These are phyloP conservation scores for Calyptommatus sinebrachiatus DNA, from an alignment of 2,113 vertebrate species.

Conservation along the genomic window DNA sequence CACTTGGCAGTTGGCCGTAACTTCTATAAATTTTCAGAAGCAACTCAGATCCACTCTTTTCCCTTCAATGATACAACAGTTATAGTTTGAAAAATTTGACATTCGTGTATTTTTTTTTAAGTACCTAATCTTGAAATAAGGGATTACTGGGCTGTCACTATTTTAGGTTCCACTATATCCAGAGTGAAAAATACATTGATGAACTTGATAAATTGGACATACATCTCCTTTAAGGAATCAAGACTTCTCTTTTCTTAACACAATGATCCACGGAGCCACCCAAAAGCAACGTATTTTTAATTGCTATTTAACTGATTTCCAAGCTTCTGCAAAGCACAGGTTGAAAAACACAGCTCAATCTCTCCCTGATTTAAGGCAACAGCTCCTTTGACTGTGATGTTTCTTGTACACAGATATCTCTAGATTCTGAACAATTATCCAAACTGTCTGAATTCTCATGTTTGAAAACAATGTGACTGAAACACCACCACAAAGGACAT, in stretches of 20 bases:
- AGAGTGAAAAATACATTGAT: not conserved
- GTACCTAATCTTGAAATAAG: no score
- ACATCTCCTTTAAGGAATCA: not conserved
- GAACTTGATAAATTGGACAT: not conserved
- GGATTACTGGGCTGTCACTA: no score
- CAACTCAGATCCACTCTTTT: no score
- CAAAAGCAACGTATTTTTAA: not conserved
- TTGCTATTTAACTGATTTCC: not conserved
- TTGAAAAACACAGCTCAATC: not conserved
- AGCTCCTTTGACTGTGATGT: not conserved
- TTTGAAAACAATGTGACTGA: not conserved
- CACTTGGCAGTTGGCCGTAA: no score
- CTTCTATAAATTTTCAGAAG: no score
- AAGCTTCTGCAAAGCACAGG: not conserved
- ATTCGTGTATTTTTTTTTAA: no score
- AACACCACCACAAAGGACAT: no score
- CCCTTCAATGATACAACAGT: no score
- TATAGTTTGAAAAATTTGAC: no score
- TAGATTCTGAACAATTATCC: not conserved
- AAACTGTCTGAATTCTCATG: not conserved
- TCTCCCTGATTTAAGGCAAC: not conserved
- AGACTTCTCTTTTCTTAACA: not conserved
- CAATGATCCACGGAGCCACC: not conserved
- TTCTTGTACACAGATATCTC: no score
- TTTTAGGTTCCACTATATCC: no score